These are phyloP conservation scores for Ophioninae sp. DNA, from an alignment of 2,888 invertebrate species.

Conservation along the genomic window DNA sequence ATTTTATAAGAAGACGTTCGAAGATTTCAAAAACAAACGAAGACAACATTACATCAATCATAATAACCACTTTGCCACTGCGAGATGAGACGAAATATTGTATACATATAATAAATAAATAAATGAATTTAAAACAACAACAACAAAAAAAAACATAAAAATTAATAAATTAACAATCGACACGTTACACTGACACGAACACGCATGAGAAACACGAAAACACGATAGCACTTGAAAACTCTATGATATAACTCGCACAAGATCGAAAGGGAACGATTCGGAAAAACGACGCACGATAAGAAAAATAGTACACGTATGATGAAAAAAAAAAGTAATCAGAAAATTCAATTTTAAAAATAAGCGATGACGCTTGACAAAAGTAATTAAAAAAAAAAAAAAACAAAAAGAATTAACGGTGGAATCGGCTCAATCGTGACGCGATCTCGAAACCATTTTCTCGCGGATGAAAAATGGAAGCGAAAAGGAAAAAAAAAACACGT, in stretches of 20 bases:
- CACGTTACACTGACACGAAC: constrained; percentile 39
- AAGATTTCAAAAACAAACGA: constrained; percentile 54
- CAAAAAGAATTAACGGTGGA: constrained; percentile 39
- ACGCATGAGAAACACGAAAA: constrained; percentile 38
- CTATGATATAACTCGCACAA: constrained; percentile 49
- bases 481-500: neutral
- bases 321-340: constrained; percentile 21
- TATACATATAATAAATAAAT: constrained; percentile 60
- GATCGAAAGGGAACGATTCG: constrained; percentile 47
- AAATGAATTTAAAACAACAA: constrained; percentile 28
- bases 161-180: constrained; percentile 41
- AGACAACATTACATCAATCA: constrained; percentile 59
- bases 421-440: constrained; percentile 32
- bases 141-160: constrained; percentile 8
- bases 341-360: constrained; percentile 34
- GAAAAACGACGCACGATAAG: constrained; percentile 19
- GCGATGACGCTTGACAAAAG: constrained; percentile 54
- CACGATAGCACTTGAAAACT: constrained; percentile 50
- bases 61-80: constrained; percentile 62
- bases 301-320: constrained; percentile 18
- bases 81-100: constrained; percentile 61
- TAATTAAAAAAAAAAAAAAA: constrained; percentile 22
- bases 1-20: constrained; percentile 78
- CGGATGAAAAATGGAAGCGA: constrained; percentile 18
- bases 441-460: constrained; percentile 51